These are phyloP conservation scores for Branchellion lobata DNA, from an alignment of 2,888 invertebrate genomes.

Conservation along the genomic window DNA sequence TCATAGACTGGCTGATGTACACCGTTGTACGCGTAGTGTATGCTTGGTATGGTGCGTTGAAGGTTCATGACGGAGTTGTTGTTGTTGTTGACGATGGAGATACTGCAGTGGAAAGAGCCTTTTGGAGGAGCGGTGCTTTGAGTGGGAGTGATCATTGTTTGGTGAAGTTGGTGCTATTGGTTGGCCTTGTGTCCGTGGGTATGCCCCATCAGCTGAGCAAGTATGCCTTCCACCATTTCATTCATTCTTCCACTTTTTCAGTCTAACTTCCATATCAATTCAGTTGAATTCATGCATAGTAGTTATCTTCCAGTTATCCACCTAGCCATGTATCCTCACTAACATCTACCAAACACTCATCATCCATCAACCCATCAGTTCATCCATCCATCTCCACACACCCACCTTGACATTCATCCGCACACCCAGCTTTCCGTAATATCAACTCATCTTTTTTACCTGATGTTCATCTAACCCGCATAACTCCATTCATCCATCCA, in stretches of 20 bases:
- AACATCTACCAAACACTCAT: neutral
- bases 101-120: too few species aligned
- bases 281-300: too few species aligned
- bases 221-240: neutral
- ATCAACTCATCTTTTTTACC: constrained; percentile 1
- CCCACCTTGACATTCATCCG: constrained; percentile 12
- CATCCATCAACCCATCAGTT: constrained; percentile 4
- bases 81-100: too few species aligned
- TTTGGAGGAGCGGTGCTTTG: too few species aligned
- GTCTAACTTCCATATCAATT: neutral
- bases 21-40: too few species aligned
- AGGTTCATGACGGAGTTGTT: too few species aligned
- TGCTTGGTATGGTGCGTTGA: too few species aligned
- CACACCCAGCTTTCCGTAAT: constrained; percentile 9
- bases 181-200: too few species aligned
- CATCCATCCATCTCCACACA: constrained; percentile 12
- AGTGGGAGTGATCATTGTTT: too few species aligned
- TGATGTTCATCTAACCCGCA: constrained; percentile 7
- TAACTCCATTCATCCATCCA: constrained; percentile 29
- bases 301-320: neutral
- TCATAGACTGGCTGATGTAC: too few species aligned
- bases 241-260: neutral
- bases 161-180: too few species aligned
- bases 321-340: neutral
- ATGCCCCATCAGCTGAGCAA: too few species aligned